These are phyloP conservation scores for Tympanuchus pallidicinctus DNA, from an alignment of 2,113 vertebrate species.

Conservation along the genomic window DNA sequence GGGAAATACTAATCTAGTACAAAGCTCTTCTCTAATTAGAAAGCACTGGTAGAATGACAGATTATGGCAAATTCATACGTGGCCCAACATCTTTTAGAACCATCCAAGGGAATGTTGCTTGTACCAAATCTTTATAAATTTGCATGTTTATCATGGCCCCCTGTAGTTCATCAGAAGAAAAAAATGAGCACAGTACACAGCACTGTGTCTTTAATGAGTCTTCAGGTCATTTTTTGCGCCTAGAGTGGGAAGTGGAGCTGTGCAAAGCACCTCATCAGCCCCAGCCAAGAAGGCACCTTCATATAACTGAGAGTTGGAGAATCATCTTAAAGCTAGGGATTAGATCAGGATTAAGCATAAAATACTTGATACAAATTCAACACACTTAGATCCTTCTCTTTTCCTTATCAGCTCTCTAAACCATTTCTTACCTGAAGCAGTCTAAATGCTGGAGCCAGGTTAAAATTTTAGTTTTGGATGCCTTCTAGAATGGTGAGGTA, in stretches of 20 bases:
- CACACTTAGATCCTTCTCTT: neutral
- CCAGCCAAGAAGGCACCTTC: neutral
- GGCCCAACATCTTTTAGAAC: neutral
- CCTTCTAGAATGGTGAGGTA: neutral
- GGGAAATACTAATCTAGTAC: neutral
- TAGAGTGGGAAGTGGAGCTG: neutral
- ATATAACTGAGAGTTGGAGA: neutral
- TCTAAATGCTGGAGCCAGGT: neutral
- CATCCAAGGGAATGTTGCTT: neutral
- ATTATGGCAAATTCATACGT: neutral
- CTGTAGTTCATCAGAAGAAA: neutral
- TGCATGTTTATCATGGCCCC: neutral
- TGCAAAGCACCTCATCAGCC: neutral
- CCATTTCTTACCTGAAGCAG: neutral
- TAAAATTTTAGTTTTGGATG: neutral
- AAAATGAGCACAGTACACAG: neutral
- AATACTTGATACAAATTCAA: neutral
- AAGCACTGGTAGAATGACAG: neutral
- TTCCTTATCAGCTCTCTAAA: neutral
- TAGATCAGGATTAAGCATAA: neutral
- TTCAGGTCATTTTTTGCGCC: neutral
- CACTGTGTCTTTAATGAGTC: neutral
- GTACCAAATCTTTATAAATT: neutral
- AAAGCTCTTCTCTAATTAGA: neutral
- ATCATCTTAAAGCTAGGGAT: neutral